These are phyloP conservation scores for Turritopsis rubra DNA, from an alignment of 30 jellyfish, hydroid and myxozoan species.

Conservation along the genomic window DNA sequence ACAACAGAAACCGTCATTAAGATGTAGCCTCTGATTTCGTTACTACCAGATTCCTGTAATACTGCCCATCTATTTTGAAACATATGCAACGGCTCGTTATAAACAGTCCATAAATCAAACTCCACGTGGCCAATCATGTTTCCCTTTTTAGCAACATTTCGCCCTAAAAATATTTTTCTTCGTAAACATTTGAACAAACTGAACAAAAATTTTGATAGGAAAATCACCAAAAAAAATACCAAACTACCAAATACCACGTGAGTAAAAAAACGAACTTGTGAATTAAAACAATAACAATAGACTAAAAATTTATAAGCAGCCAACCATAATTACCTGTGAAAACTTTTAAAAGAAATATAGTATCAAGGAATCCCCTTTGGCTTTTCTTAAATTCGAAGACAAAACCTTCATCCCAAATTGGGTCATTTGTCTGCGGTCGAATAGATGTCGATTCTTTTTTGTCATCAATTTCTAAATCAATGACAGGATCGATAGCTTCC, in stretches of 20 bases:
- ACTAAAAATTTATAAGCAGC: too few relatives aligned
- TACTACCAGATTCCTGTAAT: slow-evolving; percentile 12
- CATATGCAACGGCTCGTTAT: slow-evolving; percentile 36
- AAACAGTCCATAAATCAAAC: slow-evolving; percentile 38
- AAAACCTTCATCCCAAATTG: slow-evolving; percentile 1
- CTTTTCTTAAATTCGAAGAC: slow-evolving; percentile 2
- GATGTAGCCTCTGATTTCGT: slow-evolving; percentile 8
- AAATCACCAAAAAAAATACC: background rate
- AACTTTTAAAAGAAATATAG: background rate
- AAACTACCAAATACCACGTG: too few relatives aligned
- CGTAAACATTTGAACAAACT: background rate
- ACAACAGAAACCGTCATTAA: background rate
- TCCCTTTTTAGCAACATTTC: slow-evolving; percentile 20
- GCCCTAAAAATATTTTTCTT: background rate
- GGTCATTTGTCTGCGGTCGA: slow-evolving; percentile 2
- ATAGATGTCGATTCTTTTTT: background rate
- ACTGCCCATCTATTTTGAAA: slow-evolving; percentile 73
- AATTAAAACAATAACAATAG: too few relatives aligned
- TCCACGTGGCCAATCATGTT: slow-evolving; percentile 18
- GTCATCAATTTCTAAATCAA: background rate
- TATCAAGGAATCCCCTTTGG: background rate
- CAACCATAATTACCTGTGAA: background rate
- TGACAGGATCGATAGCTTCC: background rate
- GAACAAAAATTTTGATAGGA: background rate
- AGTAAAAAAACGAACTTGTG: background rate